phyloP scores from a whole-genome alignment of 2,888 invertebrate species.

The Melanchra persicariae region DNA sequence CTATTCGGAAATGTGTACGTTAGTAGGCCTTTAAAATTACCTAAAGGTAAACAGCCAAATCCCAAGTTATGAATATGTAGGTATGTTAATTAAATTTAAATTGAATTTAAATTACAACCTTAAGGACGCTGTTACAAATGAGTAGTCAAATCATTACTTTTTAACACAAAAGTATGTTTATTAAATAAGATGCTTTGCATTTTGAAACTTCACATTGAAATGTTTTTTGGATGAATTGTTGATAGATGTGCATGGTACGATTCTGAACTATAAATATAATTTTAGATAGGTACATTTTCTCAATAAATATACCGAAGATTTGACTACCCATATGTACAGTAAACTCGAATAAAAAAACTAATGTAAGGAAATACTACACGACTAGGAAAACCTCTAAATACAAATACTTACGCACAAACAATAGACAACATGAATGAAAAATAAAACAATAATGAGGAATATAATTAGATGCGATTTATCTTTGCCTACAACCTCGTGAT shows the following conservation, averaged over 20 bases:
- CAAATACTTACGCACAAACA: constrained; percentile 35
- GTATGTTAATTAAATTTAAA: not conserved
- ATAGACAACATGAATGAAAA: constrained; percentile 18
- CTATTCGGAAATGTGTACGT: constrained; percentile 10
- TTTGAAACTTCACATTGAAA: too few species aligned
- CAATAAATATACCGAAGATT: too few species aligned
- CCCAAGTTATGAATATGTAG: too few species aligned
- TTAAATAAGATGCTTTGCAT: too few species aligned
- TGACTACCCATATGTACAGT: too few species aligned
- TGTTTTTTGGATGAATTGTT: too few species aligned
- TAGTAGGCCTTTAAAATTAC: constrained; percentile 11
- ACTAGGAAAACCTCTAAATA: constrained; percentile 40
- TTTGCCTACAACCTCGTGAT: constrained; percentile 51
- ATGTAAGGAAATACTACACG: constrained; percentile 10
- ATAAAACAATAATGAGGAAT: constrained; percentile 33
- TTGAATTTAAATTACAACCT: constrained; percentile 16
- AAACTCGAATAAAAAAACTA: constrained; percentile 9
- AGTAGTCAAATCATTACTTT: too few species aligned
- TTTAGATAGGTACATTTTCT: too few species aligned
- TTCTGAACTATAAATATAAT: too few species aligned
- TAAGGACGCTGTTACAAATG: too few species aligned
- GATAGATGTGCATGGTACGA: too few species aligned
- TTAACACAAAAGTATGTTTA: too few species aligned
- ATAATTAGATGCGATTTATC: constrained; percentile 50
- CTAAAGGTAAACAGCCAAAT: constrained; percentile 13